Evolutionary conservation across 1,140 invertebrate genomes (phyloP).

Genomic region (Pogonomyrmex barbatus): DNA sequence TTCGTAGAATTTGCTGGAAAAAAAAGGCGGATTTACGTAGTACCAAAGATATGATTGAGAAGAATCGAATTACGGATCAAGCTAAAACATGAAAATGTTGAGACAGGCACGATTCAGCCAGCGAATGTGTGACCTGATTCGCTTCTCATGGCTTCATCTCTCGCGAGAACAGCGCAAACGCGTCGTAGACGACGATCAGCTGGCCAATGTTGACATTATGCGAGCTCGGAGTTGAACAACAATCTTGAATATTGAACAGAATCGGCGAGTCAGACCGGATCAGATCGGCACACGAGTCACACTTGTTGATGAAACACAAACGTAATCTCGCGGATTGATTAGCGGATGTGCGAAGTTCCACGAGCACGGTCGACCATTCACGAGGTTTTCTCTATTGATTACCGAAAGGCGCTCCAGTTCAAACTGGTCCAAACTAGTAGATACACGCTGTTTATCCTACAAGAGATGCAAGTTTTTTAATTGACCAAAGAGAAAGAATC

Average conservation of each 20-base stretch:
- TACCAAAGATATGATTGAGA: not conserved
- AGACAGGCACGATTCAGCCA: not conserved
- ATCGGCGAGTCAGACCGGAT: not conserved
- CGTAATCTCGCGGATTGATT: constrained; percentile 75
- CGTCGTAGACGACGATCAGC: not conserved
- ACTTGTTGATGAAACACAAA: constrained; percentile 82
- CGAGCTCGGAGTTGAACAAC: constrained; percentile 2
- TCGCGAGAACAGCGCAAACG: not conserved
- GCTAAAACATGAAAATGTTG: not conserved
- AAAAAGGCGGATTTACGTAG: not conserved
- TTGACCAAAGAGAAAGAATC: not conserved
- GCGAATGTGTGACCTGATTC: not conserved
- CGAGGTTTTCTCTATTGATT: constrained; percentile 75
- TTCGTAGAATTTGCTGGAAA: not conserved
- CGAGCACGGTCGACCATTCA: constrained; percentile 77
- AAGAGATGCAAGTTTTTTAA: not conserved
- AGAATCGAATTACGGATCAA: not conserved
- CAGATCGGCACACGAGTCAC: constrained; percentile 60
- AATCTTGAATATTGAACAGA: not conserved
- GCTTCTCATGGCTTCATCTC: not conserved
- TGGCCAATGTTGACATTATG: not conserved
- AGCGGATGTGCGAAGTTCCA: constrained; percentile 77
- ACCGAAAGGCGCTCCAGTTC: constrained; percentile 67
- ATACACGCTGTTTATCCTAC: not conserved
- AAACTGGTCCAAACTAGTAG: constrained; percentile 70